These are phyloP conservation scores for Thecocarcelia acutangulata DNA, from an alignment of 2,888 invertebrate genomes.

Conservation along the genomic window DNA sequence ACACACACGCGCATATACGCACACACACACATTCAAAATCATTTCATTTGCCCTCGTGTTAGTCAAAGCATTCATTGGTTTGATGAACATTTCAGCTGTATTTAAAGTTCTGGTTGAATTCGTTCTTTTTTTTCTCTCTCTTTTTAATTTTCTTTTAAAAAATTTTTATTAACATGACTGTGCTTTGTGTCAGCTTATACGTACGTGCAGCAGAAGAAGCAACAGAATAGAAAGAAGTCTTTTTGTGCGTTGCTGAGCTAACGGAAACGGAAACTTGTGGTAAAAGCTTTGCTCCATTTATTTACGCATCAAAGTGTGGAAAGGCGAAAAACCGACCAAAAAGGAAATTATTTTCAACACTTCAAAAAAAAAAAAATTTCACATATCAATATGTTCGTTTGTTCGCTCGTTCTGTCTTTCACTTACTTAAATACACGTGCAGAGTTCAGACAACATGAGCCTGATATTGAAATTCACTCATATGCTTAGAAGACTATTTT, in stretches of 20 bases:
- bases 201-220: conserved; percentile 47
- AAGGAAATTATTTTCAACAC: conserved; percentile 67
- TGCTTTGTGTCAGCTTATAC: conserved; percentile 10
- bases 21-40: too few species aligned
- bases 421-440: neutral
- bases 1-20: too few species aligned
- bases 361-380: conserved; percentile 54
- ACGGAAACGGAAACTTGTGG: conserved; percentile 70
- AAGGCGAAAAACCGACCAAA: conserved; percentile 34
- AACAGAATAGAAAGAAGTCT: conserved; percentile 23
- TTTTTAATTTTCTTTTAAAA: neutral
- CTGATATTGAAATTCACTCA: neutral
- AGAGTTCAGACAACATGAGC: neutral
- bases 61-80: too few species aligned
- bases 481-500: too few species aligned
- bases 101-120: too few species aligned
- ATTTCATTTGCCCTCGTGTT: too few species aligned
- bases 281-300: conserved; percentile 66
- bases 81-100: too few species aligned
- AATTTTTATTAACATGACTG: neutral
- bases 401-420: too few species aligned
- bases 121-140: too few species aligned
- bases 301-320: conserved; percentile 35
- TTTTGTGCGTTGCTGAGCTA: conserved; percentile 21
- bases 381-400: neutral